Base-by-base conservation (phyloP, 2,888 invertebrate genomes). In the Cephus spinipes region DNA sequence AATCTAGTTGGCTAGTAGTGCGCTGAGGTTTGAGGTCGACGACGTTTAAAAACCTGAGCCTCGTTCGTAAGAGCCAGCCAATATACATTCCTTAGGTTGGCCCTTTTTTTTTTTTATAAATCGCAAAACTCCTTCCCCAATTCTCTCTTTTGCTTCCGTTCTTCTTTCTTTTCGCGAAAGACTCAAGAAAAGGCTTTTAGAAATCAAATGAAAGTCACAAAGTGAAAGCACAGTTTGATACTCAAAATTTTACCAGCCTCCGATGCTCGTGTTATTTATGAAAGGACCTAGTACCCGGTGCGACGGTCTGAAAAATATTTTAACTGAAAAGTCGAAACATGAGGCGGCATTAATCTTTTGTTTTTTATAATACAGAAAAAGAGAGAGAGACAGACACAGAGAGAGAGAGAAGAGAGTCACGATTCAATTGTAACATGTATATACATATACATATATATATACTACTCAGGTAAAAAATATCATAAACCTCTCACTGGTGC, bases 381-480 rank as follows among this genome's bases (percentile, higher is more conserved):
- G 55, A 55, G 55, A 55, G 34, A 34, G 55, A n/a, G n/a, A 55
- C 9, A 55, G 33, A 33, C 6, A 33, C 9, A 33, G 33, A 55
- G 55, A 55, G 33, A 55, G 55, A 55, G 55, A 55, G 55, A 55
- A 23, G 2, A 55, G 55, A 23, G 55, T 55, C 55, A 55, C 55
- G 55, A 55, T 55, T 55, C 55, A 55, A 23, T 0, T 55, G 2
- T 40, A 40, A 40, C 15, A 15, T 23, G 15, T 40, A 40, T 40
- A 23, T 40, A 15, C 4, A 40, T 23, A 40, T 40, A 40, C 12
- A 40, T 40, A 40, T 4, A 40, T 15, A 15, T 40, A 40, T 55
- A 55, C 55, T 78, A 80, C 83, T 71, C 82, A 83, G 84, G 81
- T 85, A 85, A 83, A 85, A 85, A 85, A 85, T 84, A 82, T 84